Percentiles rank a stretch among this genome's conserved stretches.
phyloP scores from a whole-genome alignment of 2,113 vertebrate genomes.

The Tonatia bakeri region DNA sequence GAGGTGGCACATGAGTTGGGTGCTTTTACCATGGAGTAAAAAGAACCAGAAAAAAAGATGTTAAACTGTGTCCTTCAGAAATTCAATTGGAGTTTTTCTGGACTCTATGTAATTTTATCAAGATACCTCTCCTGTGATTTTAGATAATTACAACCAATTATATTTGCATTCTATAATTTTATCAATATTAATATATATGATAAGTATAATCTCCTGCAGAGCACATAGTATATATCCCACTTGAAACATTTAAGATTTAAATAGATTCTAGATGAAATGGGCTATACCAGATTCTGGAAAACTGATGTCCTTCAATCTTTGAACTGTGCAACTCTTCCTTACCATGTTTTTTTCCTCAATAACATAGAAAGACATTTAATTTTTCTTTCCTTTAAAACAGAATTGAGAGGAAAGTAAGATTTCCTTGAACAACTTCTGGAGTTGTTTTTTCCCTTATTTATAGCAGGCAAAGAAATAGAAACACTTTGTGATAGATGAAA shows the following conservation, averaged over 20 bases:
- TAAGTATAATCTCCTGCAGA: not conserved
- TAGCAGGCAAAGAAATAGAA: conserved; percentile 2
- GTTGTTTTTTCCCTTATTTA: conserved; percentile 32
- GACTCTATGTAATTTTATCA: not conserved
- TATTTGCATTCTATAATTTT: not conserved
- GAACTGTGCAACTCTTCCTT: not conserved
- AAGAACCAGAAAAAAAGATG: not conserved
- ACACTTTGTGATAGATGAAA: conserved; percentile 44
- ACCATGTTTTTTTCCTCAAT: conserved; percentile 8
- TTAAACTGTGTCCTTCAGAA: not conserved
- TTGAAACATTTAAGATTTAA: not conserved
- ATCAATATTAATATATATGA: not conserved
- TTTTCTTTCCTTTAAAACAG: conserved; percentile 24
- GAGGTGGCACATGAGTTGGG: fast-evolving
- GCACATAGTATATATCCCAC: not conserved
- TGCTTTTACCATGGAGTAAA: not conserved
- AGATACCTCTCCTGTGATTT: not conserved
- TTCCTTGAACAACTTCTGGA: conserved; percentile 18
- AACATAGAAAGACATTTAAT: conserved; percentile 9
- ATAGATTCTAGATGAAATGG: not conserved
- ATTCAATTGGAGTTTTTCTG: not conserved
- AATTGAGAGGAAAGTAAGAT: not conserved
- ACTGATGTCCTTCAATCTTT: not conserved
- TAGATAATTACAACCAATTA: not conserved
- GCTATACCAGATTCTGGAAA: not conserved